phyloP scores from a whole-genome alignment of 2,888 invertebrate genomes.

The Calliopum simillimum region DNA sequence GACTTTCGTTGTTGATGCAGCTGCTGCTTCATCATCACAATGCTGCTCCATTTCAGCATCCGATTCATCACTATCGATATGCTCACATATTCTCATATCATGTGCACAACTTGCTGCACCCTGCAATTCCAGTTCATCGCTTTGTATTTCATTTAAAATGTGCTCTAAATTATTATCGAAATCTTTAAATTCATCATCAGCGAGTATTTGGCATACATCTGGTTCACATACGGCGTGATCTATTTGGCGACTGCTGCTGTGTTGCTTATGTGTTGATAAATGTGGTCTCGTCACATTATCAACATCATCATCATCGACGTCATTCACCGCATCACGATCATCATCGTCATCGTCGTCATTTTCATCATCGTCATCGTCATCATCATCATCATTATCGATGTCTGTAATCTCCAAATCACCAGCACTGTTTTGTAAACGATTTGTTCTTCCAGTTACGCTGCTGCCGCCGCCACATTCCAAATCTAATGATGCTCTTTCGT shows the following conservation, averaged over 20 bases:
- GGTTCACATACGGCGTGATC: neutral
- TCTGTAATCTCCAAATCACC: slow-evolving; percentile 61
- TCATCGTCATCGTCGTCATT: slow-evolving; percentile 71
- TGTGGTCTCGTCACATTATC: slow-evolving; percentile 37
- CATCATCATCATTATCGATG: slow-evolving; percentile 72
- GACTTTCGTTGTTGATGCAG: slow-evolving; percentile 10
- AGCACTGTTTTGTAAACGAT: slow-evolving; percentile 6
- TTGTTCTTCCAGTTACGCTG: neutral
- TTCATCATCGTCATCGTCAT: slow-evolving; percentile 47
- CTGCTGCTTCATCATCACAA: slow-evolving; percentile 7
- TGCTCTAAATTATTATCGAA: slow-evolving; percentile 57
- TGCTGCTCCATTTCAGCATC: slow-evolving; percentile 1
- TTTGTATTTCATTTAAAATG: neutral
- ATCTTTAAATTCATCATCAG: slow-evolving; percentile 55
- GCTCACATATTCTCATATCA: slow-evolving; percentile 53
- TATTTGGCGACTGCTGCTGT: neutral
- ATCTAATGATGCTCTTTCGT: slow-evolving; percentile 72
- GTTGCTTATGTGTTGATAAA: neutral
- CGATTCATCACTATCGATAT: slow-evolving; percentile 32
- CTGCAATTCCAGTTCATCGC: slow-evolving; percentile 52
- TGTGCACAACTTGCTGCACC: slow-evolving; percentile 46
- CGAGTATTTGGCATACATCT: slow-evolving; percentile 20
- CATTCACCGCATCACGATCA: slow-evolving; percentile 67
- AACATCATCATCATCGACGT: slow-evolving; percentile 40
- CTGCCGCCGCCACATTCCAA: slow-evolving; percentile 33